Conservation (phyloP, 2,797 vertebrate genomes). For the Aplochiton taeniatus region DNA sequence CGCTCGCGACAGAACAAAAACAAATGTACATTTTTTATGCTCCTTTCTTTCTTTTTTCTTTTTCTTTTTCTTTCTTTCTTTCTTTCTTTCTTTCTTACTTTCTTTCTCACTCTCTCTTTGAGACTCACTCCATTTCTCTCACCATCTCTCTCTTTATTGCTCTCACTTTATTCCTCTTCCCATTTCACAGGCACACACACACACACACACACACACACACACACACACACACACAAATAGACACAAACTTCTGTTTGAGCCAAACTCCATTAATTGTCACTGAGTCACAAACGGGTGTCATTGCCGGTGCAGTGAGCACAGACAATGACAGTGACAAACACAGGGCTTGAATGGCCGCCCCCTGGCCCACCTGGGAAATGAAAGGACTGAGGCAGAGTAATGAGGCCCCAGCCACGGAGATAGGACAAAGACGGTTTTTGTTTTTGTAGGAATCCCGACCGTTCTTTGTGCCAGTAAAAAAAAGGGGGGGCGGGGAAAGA, state of each 20-base stretch:
- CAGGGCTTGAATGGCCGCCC: constrained; percentile 20
- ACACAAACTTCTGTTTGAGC: background rate
- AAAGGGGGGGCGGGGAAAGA: background rate
- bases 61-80: too few relatives aligned
- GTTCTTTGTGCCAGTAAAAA: constrained; percentile 40
- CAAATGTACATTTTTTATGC: too few relatives aligned
- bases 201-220: background rate
- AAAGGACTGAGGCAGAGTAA: constrained; percentile 34
- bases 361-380: constrained; percentile 44
- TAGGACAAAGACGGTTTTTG: constrained; percentile 51
- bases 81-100: too few relatives aligned
- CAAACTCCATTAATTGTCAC: constrained; percentile 26
- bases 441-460: constrained; percentile 20
- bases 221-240: too few relatives aligned
- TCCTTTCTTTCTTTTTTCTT: too few relatives aligned
- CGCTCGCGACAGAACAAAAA: too few relatives aligned
- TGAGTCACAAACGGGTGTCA: constrained; percentile 51
- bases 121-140: too few relatives aligned
- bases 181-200: background rate
- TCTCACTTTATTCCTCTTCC: too few relatives aligned
- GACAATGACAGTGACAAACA: constrained; percentile 45
- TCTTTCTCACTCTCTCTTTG: too few relatives aligned
- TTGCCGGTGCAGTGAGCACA: constrained; percentile 27
- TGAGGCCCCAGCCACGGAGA: constrained; percentile 31
- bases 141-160: too few relatives aligned